Evolutionary conservation across 2,113 vertebrate genomes (phyloP).

Genomic region (Rhinolophus ferrumequinum): DNA sequence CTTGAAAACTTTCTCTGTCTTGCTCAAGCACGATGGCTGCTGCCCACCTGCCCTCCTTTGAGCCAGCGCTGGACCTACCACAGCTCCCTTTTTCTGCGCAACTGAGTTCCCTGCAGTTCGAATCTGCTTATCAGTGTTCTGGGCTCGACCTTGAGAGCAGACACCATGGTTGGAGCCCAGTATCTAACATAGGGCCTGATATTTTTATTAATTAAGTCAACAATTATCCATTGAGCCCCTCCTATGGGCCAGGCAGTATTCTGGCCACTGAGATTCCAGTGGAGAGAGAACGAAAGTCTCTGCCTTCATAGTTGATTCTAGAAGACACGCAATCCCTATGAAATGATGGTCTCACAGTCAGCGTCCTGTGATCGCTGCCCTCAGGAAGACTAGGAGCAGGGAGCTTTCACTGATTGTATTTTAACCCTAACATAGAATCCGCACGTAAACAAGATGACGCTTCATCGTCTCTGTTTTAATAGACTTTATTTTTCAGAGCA

Average conservation of each 20-base stretch:
- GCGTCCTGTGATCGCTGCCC: background rate
- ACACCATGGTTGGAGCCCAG: background rate
- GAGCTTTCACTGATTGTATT: background rate
- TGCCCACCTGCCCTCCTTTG: background rate
- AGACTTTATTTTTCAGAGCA: background rate
- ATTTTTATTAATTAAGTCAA: background rate
- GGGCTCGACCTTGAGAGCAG: background rate
- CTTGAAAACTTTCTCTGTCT: background rate
- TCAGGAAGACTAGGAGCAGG: background rate
- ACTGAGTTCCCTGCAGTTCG: background rate
- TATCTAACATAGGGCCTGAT: background rate
- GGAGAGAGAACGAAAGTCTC: background rate
- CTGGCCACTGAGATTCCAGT: background rate
- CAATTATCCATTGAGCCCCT: background rate
- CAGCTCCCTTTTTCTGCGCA: background rate
- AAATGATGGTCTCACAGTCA: background rate
- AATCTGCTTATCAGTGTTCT: background rate
- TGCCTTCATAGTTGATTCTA: background rate
- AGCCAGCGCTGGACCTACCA: background rate
- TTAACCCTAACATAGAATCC: background rate
- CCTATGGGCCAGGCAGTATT: background rate
- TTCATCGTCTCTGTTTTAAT: background rate
- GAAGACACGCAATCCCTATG: background rate
- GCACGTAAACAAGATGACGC: background rate
- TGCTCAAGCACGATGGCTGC: background rate